Evolutionary conservation across 2,888 invertebrate species (phyloP).

Genomic region (Lepidonotus clava): DNA sequence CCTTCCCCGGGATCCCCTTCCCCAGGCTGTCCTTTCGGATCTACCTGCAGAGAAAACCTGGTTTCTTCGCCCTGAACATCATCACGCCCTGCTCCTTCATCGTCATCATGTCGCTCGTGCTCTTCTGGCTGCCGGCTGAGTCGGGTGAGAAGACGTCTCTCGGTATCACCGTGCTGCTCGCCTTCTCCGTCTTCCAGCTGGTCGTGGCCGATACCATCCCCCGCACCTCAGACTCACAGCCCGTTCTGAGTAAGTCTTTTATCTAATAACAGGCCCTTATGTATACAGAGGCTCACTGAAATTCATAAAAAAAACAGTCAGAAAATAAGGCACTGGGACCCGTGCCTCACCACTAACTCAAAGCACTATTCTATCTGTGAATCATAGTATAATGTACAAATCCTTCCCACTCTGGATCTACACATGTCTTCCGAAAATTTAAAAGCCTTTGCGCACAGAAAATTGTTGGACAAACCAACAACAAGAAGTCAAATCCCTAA

Average conservation of each 20-base stretch:
- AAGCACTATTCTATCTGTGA: too few relatives aligned
- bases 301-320: too few relatives aligned
- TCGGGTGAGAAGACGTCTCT: constrained; percentile 62
- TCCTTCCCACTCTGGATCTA: too few relatives aligned
- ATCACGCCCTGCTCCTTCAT: constrained; percentile 57
- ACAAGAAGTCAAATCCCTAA: too few relatives aligned
- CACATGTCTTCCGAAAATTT: too few relatives aligned
- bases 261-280: too few relatives aligned
- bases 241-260: constrained; percentile 60
- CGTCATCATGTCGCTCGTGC: constrained; percentile 52
- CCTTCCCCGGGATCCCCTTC: constrained; percentile 20
- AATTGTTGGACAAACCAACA: too few relatives aligned
- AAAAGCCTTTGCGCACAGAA: too few relatives aligned
- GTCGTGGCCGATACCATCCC: constrained; percentile 59
- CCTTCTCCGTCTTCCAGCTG: constrained; percentile 62
- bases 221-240: constrained; percentile 57
- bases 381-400: too few relatives aligned
- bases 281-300: too few relatives aligned
- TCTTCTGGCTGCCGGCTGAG: constrained; percentile 63
- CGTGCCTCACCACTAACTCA: too few relatives aligned
- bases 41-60: constrained; percentile 55
- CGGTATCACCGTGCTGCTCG: constrained; percentile 60
- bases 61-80: constrained; percentile 58
- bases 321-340: too few relatives aligned
- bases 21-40: constrained; percentile 54